Percentiles rank a stretch among this genome's conserved stretches.
Conservation (phyloP, 64 coral and sea anemone species). For the Montipora sp. region DNA sequence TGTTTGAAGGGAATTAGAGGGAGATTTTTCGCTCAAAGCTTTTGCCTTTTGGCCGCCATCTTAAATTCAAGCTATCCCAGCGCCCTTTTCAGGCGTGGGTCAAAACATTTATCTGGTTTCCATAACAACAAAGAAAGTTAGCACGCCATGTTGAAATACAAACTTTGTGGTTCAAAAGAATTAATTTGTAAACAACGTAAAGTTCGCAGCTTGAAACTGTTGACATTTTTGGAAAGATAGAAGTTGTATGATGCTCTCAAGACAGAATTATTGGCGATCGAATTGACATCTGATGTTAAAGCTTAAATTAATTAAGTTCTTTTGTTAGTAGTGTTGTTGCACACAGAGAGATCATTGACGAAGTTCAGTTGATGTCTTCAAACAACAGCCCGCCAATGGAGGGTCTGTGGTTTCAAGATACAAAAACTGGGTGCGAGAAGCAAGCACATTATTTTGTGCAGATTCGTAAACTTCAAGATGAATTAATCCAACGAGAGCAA, state of each 20-base stretch:
- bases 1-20: not conserved
- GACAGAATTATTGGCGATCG: not conserved
- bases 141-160: constrained; percentile 26
- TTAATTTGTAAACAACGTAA: not conserved
- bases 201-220: not conserved
- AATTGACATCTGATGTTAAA: not conserved
- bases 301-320: too few relatives aligned
- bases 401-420: constrained; percentile 92
- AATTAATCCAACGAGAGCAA: constrained; percentile 89
- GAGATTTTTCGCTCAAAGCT: not conserved
- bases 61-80: constrained; percentile 38
- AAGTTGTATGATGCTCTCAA: not conserved
- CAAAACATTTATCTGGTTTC: not conserved
- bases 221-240: not conserved
- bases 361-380: not conserved
- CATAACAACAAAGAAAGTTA: constrained; percentile 4
- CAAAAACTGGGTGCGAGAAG: constrained; percentile 81
- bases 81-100: not conserved
- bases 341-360: too few relatives aligned
- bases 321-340: too few relatives aligned
- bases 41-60: constrained; percentile 49
- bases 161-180: not conserved
- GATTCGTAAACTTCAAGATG: constrained; percentile 87
- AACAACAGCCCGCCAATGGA: constrained; percentile 7
- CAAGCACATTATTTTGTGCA: constrained; percentile 92